Percentiles rank a stretch among this genome's conserved stretches.
These are phyloP conservation scores for Epiblema foenella DNA, from an alignment of 2,888 invertebrate genomes.

Conservation along the genomic window DNA sequence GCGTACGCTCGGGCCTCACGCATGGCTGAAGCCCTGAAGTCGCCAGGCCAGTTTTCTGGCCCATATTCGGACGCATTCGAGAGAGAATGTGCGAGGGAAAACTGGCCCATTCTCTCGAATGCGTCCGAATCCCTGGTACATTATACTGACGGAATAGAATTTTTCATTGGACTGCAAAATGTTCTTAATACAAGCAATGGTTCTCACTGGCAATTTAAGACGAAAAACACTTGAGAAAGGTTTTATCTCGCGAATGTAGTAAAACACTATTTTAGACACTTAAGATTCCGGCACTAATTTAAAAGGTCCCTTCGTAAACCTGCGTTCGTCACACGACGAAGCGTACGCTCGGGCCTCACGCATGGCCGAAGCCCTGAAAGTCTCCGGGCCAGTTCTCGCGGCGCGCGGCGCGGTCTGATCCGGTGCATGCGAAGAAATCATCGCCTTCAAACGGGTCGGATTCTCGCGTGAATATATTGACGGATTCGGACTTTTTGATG, in stretches of 20 bases:
- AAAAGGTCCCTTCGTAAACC: constrained; percentile 32
- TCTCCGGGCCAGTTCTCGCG: constrained; percentile 82
- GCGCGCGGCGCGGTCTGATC: constrained; percentile 75
- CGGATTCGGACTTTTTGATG: constrained; percentile 94
- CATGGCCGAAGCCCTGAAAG: constrained; percentile 77
- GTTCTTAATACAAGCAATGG: too few relatives aligned
- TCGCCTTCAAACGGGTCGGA: constrained; percentile 95
- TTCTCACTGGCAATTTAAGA: too few relatives aligned
- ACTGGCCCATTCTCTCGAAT: too few relatives aligned
- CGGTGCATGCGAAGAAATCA: constrained; percentile 90
- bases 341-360: constrained; percentile 59
- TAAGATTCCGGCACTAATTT: neutral
- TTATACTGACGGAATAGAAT: too few relatives aligned
- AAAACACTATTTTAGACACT: too few relatives aligned
- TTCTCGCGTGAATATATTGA: constrained; percentile 94
- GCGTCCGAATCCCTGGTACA: too few relatives aligned
- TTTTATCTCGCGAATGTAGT: neutral
- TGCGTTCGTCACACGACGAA: constrained; percentile 44
- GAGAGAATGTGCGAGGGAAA: too few relatives aligned
- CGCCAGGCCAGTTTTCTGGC: too few relatives aligned
- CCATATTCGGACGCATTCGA: too few relatives aligned
- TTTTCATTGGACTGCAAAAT: too few relatives aligned
- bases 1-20: constrained; percentile 67
- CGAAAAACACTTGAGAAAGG: too few relatives aligned
- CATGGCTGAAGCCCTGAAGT: constrained; percentile 77